phyloP scores from a whole-genome alignment of 2,113 vertebrate genomes.

The Gallinago undulata region DNA sequence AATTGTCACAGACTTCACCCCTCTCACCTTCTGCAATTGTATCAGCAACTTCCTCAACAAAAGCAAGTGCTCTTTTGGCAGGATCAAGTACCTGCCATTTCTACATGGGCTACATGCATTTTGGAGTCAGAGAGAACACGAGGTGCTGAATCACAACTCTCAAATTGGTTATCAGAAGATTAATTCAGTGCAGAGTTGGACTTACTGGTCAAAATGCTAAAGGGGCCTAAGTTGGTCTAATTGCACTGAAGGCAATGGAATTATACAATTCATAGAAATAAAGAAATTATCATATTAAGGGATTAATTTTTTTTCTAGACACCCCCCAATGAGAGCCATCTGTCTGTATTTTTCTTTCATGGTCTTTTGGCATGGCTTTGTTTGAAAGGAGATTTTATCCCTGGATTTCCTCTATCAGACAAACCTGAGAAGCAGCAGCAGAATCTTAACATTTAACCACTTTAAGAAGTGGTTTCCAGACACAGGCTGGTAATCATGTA shows the following conservation, averaged over 20 bases:
- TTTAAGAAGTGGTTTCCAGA: neutral
- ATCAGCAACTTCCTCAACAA: neutral
- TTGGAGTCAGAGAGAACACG: neutral
- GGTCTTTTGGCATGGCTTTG: neutral
- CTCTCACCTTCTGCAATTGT: neutral
- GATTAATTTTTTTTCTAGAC: neutral
- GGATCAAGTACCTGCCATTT: neutral
- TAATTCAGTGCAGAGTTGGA: neutral
- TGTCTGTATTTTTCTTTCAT: neutral
- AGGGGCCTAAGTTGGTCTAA: neutral
- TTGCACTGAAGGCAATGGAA: neutral
- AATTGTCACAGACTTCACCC: neutral
- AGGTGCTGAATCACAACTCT: neutral
- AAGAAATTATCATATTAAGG: neutral
- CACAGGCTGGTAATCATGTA: neutral
- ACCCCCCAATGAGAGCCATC: neutral
- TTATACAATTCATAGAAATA: neutral
- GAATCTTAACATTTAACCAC: neutral
- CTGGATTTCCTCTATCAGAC: slow-evolving; percentile 39
- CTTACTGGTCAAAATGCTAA: neutral
- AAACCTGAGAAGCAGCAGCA: slow-evolving; percentile 2
- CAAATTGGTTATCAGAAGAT: neutral
- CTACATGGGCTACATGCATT: neutral
- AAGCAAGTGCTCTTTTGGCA: neutral
- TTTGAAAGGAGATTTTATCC: neutral